Evolutionary conservation across 2,888 invertebrate genomes (phyloP).

Genomic region (Leucoptera coffeella): DNA sequence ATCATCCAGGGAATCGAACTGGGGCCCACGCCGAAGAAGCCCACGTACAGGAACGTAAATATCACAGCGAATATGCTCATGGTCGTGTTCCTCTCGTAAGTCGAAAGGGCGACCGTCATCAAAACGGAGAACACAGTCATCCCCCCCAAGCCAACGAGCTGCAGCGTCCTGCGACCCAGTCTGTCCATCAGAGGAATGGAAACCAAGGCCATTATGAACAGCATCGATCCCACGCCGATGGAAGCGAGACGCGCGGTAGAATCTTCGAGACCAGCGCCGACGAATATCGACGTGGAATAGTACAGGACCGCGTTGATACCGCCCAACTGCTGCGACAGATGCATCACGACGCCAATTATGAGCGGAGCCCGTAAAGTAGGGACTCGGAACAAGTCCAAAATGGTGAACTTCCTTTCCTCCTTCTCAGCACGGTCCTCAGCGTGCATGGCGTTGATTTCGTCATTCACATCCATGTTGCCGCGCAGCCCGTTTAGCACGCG

Average conservation of each 20-base stretch:
- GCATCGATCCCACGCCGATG: slow-evolving; percentile 64
- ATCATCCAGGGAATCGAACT: slow-evolving; percentile 52
- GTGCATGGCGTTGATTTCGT: slow-evolving; percentile 43
- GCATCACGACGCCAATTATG: slow-evolving; percentile 44
- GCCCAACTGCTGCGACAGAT: slow-evolving; percentile 42
- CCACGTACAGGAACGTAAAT: slow-evolving; percentile 43
- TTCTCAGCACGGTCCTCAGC: slow-evolving; percentile 34
- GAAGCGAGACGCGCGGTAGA: slow-evolving; percentile 60
- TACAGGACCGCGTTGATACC: slow-evolving; percentile 60
- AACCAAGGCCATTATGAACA: slow-evolving; percentile 69
- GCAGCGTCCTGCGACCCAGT: slow-evolving; percentile 62
- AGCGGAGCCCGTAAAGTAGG: slow-evolving; percentile 27
- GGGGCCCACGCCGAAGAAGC: slow-evolving; percentile 43
- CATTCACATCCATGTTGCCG: slow-evolving; percentile 28
- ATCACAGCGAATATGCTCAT: slow-evolving; percentile 44
- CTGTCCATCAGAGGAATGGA: slow-evolving; percentile 72
- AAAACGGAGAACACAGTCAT: slow-evolving; percentile 68
- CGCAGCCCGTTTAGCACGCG: slow-evolving; percentile 23
- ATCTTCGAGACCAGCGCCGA: slow-evolving; percentile 52
- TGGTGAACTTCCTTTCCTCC: slow-evolving; percentile 32
- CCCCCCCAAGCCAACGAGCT: slow-evolving; percentile 63
- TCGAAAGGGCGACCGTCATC: slow-evolving; percentile 54
- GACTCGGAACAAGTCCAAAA: slow-evolving; percentile 26
- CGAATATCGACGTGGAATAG: slow-evolving; percentile 63
- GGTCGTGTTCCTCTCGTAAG: slow-evolving; percentile 25